phyloP scores from a whole-genome alignment of 2,888 invertebrate genomes.

The Podotricha telesiphe region DNA sequence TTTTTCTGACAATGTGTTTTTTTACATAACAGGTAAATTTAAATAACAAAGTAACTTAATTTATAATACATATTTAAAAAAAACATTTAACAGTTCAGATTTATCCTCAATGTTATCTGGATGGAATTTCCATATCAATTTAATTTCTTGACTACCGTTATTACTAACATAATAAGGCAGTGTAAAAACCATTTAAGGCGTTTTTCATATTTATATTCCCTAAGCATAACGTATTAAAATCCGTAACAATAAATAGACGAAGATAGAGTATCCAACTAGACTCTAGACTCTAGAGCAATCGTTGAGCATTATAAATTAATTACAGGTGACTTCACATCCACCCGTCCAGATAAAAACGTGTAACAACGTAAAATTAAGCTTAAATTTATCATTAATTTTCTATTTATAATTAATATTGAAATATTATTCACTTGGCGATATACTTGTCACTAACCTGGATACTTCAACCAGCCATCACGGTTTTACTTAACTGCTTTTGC shows the following conservation, averaged over 20 bases:
- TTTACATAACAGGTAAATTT: too few species aligned
- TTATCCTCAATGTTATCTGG: neutral
- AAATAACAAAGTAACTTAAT: too few species aligned
- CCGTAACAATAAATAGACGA: too few species aligned
- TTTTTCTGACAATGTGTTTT: too few species aligned
- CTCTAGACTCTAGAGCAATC: neutral
- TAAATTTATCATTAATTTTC: neutral
- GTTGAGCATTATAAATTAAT: neutral
- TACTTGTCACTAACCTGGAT: conserved; percentile 12
- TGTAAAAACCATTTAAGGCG: too few species aligned
- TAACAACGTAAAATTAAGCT: neutral
- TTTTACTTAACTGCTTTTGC: neutral
- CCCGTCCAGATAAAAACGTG: conserved; percentile 5
- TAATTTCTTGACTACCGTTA: neutral
- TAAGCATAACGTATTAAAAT: too few species aligned
- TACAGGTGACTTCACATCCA: neutral
- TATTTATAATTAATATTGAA: neutral
- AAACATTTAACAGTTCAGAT: neutral
- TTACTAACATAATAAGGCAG: too few species aligned
- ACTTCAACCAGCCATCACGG: conserved; percentile 15
- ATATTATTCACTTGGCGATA: neutral
- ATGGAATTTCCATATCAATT: neutral
- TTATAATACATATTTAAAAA: neutral
- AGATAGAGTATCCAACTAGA: neutral
- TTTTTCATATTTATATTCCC: too few species aligned